Evolutionary conservation across 2,797 vertebrate genomes (phyloP), one percentile per base, ranked within the genome.

Genomic region (Hypotaenidia okinawae): DNA sequence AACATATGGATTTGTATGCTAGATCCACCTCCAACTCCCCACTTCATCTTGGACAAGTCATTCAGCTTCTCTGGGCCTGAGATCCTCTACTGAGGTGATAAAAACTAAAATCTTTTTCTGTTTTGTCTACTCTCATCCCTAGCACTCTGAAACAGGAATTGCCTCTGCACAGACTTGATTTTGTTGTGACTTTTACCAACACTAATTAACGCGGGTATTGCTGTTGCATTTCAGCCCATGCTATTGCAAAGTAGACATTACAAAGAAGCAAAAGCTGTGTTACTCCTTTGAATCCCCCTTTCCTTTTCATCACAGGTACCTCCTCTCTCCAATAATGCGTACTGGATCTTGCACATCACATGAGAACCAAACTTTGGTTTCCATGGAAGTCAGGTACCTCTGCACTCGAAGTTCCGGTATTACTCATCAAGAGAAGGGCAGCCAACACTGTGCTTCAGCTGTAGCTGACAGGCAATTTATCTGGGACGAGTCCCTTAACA

Each of bases 331-430:
- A 76, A 82, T 27, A 45, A 84, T 6, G 41, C 30, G 55, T 89
- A 59, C 35, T 58, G 23, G 17, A 9, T 52, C 93, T 87, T 77
- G 64, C 55, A 87, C 74, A 45, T 93, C 83, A 49, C 16, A 39
- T 33, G 7, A 4, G 82, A 87, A 41, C 62, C 57, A 63, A 84
- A 66, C 68, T 72, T 79, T 55, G 81, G 89, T 92, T 94, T 94
- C 92, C 89, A 63, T 86, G 76, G 89, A 59, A 91, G 47, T 78
- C 91, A 76, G 92, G 94, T 92, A 83, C 72, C 75, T 93, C 78
- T 47, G 79, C 19, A 37, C 45, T 83, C 63, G 17, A 47, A 85
- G 54, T 63, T 82, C 35, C 1, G 1, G 12, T 83, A 85, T 93
- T 95, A 78, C 88, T 95, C 96, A 90, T 35, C 51, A 73, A 63